Evolutionary conservation across 1,140 invertebrate species (phyloP).

Genomic region (Eurosta solidaginis): DNA sequence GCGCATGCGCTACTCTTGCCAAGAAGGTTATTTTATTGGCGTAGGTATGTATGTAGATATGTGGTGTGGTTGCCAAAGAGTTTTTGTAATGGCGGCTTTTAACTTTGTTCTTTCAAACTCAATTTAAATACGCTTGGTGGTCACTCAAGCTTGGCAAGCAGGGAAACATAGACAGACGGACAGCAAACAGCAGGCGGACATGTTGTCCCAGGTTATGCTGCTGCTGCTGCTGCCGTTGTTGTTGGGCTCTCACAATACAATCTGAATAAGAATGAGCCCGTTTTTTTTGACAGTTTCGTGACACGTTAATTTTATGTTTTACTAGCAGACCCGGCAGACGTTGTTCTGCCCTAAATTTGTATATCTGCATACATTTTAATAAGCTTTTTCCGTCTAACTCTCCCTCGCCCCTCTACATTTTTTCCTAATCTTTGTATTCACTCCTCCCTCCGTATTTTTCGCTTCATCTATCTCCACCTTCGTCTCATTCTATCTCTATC

Average conservation of each 20-base stretch:
- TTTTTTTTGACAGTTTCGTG: conserved; percentile 23
- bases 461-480: no score
- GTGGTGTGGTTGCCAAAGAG: not conserved
- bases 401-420: no score
- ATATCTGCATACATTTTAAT: no score
- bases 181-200: not conserved
- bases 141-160: not conserved
- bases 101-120: conserved; percentile 19
- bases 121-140: conserved; percentile 25
- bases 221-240: not conserved
- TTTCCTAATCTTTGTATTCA: no score
- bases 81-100: conserved; percentile 5
- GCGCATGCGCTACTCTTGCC: not conserved
- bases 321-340: no score
- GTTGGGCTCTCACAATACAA: not conserved
- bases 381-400: no score
- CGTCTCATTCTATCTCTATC: no score
- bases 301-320: conserved; percentile 22
- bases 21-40: not conserved
- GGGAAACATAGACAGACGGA: not conserved
- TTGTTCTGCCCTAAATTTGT: no score
- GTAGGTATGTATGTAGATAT: not conserved
- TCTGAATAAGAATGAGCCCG: not conserved
- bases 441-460: no score
- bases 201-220: not conserved